A percentile compares a stretch with the other conserved stretches of the same genome.
Conservation (phyloP, 2,113 vertebrate species). For the Prionailurus bengalensis region DNA sequence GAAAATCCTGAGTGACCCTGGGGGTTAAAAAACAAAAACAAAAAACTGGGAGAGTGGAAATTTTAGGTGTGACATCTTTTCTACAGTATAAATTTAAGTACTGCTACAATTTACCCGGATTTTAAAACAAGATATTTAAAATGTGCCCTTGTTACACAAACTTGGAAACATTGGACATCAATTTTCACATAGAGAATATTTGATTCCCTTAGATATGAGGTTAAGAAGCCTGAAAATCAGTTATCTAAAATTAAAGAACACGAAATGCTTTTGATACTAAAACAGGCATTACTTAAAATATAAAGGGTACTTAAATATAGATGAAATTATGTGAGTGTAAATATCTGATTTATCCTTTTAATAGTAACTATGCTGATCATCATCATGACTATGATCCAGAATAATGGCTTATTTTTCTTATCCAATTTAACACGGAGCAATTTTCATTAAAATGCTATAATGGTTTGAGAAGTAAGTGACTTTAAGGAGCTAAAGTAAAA, state of each 20-base stretch:
- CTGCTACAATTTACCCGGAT: constrained; percentile 8
- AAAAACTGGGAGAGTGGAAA: not conserved
- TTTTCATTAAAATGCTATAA: constrained; percentile 47
- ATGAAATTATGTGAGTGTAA: constrained; percentile 64
- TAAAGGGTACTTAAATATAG: constrained; percentile 60
- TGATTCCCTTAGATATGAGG: constrained; percentile 54
- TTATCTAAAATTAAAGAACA: constrained; percentile 64
- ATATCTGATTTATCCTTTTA: constrained; percentile 3
- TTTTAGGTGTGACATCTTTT: not conserved
- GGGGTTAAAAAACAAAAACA: too few relatives aligned
- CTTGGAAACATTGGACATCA: not conserved
- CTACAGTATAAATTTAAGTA: not conserved
- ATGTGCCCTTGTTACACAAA: not conserved
- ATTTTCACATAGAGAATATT: constrained; percentile 41
- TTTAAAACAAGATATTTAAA: constrained; percentile 54
- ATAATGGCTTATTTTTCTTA: not conserved
- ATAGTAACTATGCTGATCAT: not conserved
- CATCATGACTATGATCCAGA: not conserved
- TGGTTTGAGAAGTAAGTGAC: constrained; percentile 1
- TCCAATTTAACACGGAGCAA: not conserved
- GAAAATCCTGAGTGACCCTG: not conserved
- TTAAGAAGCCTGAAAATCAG: constrained; percentile 79
- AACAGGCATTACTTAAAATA: constrained; percentile 43
- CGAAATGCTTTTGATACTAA: constrained; percentile 70
- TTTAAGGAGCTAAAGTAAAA: not conserved